Conservation (phyloP, 1,140 invertebrate genomes). For the Drosophila lowei region DNA sequence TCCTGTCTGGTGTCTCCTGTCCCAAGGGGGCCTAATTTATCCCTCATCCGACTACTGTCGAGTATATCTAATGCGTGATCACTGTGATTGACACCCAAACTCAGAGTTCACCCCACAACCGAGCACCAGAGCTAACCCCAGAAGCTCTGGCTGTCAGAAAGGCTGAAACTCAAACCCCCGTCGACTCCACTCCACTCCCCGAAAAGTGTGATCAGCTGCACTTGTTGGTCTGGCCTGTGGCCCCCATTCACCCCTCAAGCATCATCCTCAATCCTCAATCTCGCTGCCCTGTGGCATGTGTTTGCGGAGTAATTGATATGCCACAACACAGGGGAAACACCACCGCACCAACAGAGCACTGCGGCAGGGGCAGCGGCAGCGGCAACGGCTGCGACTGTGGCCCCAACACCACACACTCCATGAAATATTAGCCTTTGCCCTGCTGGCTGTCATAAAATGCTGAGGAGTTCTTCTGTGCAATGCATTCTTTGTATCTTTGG, state of each 20-base stretch:
- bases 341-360: slow-evolving; percentile 9
- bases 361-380: too few relatives aligned
- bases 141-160: slow-evolving; percentile 66
- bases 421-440: slow-evolving; percentile 76
- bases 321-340: slow-evolving; percentile 53
- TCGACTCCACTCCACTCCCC: neutral
- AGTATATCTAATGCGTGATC: slow-evolving; percentile 38
- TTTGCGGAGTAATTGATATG: slow-evolving; percentile 80
- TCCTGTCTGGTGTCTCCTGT: neutral
- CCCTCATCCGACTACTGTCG: neutral
- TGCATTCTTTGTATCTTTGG: slow-evolving; percentile 50
- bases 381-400: slow-evolving; percentile 23
- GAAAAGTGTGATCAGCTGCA: slow-evolving; percentile 76
- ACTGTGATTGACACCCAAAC: slow-evolving; percentile 65
- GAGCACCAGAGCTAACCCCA: neutral
- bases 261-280: slow-evolving; percentile 5
- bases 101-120: slow-evolving; percentile 15
- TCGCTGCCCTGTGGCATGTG: slow-evolving; percentile 57
- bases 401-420: slow-evolving; percentile 53
- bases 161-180: slow-evolving; percentile 31
- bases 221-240: slow-evolving; percentile 57
- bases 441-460: slow-evolving; percentile 70
- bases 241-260: slow-evolving; percentile 8
- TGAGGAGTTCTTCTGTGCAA: slow-evolving; percentile 23
- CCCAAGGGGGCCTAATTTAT: neutral